phyloP scores from a whole-genome alignment of 2,113 vertebrate genomes.

The Lamprologus tigripictilis region DNA sequence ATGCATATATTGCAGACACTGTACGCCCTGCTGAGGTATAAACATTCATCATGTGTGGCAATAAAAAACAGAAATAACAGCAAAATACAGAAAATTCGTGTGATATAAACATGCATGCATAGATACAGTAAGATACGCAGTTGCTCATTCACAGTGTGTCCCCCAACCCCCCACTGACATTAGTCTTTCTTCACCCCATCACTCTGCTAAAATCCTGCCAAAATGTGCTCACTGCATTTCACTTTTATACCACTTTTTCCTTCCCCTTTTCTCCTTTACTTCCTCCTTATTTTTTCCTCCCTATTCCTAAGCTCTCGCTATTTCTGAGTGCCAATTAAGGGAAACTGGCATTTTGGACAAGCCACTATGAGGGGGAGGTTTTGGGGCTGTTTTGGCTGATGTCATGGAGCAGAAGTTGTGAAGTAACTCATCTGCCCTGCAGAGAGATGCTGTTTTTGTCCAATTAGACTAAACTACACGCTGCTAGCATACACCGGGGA shows the following conservation, averaged over 20 bases:
- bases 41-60: background rate
- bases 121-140: background rate
- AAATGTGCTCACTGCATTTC: slow-evolving; percentile 44
- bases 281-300: background rate
- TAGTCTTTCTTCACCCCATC: slow-evolving; percentile 46
- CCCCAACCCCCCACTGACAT: slow-evolving; percentile 32
- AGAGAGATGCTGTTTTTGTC: slow-evolving; percentile 21
- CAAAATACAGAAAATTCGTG: fast-evolving
- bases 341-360: slow-evolving; percentile 50
- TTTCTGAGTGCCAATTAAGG: slow-evolving; percentile 61
- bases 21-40: background rate
- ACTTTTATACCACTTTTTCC: slow-evolving; percentile 8
- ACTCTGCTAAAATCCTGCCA: slow-evolving; percentile 57
- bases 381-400: slow-evolving; percentile 3
- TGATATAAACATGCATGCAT: background rate
- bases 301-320: slow-evolving; percentile 1
- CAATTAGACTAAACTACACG: background rate
- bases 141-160: background rate
- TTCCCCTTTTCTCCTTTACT: background rate
- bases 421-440: background rate
- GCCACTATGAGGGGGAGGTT: background rate
- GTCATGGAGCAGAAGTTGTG: background rate
- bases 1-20: background rate
- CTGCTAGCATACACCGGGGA: background rate
- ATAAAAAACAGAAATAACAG: background rate